Evolutionary conservation across 1,140 invertebrate genomes (phyloP).

Genomic region (Tyrophagus putrescentiae): DNA sequence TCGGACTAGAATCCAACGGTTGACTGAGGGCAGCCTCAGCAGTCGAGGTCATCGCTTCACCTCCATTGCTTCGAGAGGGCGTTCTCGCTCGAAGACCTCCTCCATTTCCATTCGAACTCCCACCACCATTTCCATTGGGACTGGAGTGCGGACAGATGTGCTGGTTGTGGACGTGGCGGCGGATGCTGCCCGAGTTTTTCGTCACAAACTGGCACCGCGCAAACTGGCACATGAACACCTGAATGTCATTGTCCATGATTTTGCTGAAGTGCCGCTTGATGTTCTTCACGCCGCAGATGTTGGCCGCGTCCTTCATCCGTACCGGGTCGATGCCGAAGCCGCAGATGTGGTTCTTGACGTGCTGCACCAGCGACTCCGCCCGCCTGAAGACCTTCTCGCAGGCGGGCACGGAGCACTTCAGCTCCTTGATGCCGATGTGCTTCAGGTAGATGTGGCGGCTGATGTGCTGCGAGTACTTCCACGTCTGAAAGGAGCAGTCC

Average conservation of each 20-base stretch:
- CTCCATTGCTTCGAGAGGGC: too few species aligned
- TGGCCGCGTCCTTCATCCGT: constrained; percentile 7
- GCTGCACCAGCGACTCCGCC: constrained; percentile 16
- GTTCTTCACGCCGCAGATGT: constrained; percentile 13
- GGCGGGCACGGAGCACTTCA: neutral
- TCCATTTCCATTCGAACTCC: too few species aligned
- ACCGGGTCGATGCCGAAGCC: constrained; percentile 17
- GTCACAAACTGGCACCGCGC: constrained; percentile 9
- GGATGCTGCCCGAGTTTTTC: constrained; percentile 14
- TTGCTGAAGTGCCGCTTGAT: constrained; percentile 1
- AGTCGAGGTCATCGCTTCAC: too few species aligned
- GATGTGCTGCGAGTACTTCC: constrained; percentile 21
- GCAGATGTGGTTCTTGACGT: constrained; percentile 18
- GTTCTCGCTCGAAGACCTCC: too few species aligned
- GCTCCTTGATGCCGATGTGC: constrained; percentile 18
- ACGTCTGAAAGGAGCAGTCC: constrained; percentile 6
- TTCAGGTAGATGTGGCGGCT: constrained; percentile 13
- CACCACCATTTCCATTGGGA: neutral
- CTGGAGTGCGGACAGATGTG: constrained; percentile 14
- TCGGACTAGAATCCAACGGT: neutral
- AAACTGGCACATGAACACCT: constrained; percentile 11
- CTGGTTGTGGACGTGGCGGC: constrained; percentile 19
- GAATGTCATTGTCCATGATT: constrained; percentile 5
- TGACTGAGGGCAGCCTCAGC: neutral
- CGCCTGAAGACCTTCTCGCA: constrained; percentile 16